Evolutionary conservation across 2,113 vertebrate species (phyloP), one percentile per base, ranked within the genome.

Genomic region (Acrocephalus kingi): DNA sequence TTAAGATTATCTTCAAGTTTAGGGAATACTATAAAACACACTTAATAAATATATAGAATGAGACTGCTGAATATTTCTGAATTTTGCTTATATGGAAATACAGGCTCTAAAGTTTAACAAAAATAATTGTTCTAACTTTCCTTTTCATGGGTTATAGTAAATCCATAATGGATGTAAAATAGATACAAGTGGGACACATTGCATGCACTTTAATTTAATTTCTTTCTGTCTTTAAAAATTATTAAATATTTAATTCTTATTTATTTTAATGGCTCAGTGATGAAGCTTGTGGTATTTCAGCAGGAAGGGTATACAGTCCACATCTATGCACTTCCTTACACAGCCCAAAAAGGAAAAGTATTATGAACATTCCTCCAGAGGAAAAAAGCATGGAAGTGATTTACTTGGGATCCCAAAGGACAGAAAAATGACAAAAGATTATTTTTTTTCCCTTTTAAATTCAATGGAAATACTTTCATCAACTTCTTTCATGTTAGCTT

Each of bases 11-110:
- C 22, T 81, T 78, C 81, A 90, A 59, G 77, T 95, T 92, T 93
- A 96, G 74, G 71, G 62, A 73, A 77, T 87, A 54, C 71, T 58
- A 78, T 97, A 95, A 97, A 97, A 71, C 74, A 86, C 13, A 71
- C 14, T 94, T 91, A 68, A 96, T 87, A 89, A 91, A 64, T 80
- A 80, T 88, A 35, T 96, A 94, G 91, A 96, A 81, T 74, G 14
- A 52, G 67, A 13, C 68, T 67, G 35, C 46, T 91, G 91, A 95
- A 91, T 92, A 94, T 80, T 85, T 92, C 93, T 94, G 55, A 71
- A 37, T 87, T 89, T 64, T 84, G 67, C 71, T 87, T 88, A 54
- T 91, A 93, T 88, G 78, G 89, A 94, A 97, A 94, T 97, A 46
- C 16, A 22, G 17, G 67, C 31, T 58, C 37, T 94, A 69, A 74